A percentile compares a stretch with the other conserved stretches of the same genome.
Evolutionary conservation across 2,888 invertebrate genomes (phyloP).

Genomic region (Theretra japonica): DNA sequence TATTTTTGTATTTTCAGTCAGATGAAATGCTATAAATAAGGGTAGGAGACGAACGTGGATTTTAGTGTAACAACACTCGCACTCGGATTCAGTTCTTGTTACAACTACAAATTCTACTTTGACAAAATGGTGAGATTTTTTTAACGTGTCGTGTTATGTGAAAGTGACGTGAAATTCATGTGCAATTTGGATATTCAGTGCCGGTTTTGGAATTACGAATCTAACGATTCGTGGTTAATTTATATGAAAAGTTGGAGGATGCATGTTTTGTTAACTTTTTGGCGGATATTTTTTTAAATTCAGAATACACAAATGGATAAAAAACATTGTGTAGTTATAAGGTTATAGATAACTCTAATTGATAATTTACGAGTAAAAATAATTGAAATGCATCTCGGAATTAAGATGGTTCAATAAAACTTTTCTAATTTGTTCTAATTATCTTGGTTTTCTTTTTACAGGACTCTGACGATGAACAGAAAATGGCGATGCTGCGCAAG

Average conservation of each 20-base stretch:
- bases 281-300: not conserved
- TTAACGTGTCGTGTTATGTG: slow-evolving; percentile 44
- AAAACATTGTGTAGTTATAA: too few species aligned
- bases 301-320: too few species aligned
- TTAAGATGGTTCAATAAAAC: slow-evolving; percentile 20
- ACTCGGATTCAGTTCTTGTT: slow-evolving; percentile 83
- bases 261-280: not conserved
- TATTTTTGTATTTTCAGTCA: slow-evolving; percentile 79
- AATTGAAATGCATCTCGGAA: not conserved
- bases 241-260: not conserved
- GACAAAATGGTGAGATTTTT: slow-evolving; percentile 74
- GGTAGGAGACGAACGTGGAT: slow-evolving; percentile 71
- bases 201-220: not conserved
- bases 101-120: slow-evolving; percentile 70
- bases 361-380: too few species aligned
- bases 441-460: slow-evolving; percentile 47
- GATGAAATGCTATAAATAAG: slow-evolving; percentile 80
- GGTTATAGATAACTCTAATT: too few species aligned
- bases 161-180: not conserved
- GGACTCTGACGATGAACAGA: slow-evolving; percentile 90
- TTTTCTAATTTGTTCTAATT: slow-evolving; percentile 28
- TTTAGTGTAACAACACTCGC: slow-evolving; percentile 84
- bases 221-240: not conserved
- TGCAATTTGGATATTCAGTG: slow-evolving; percentile 2
- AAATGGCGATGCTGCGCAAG: slow-evolving; percentile 95